A percentile compares a stretch with the other conserved stretches of the same genome.
Evolutionary conservation across 2,888 invertebrate genomes (phyloP).

Genomic region (Ditula angustiorana): DNA sequence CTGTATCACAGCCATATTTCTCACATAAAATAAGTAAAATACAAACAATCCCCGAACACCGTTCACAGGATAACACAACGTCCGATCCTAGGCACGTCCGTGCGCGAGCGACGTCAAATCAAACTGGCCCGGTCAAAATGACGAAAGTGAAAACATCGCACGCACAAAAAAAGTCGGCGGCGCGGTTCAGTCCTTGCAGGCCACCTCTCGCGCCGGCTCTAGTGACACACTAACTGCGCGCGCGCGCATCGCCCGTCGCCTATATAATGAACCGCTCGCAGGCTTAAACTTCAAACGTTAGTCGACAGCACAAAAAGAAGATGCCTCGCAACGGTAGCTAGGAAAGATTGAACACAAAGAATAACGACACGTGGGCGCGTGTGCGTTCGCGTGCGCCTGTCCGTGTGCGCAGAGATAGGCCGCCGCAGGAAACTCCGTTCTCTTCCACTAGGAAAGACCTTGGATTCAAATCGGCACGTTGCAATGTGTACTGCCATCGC

Average conservation of each 20-base stretch:
- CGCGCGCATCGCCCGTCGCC: constrained; percentile 80
- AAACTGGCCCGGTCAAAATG: constrained; percentile 85
- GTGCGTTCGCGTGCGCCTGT: constrained; percentile 78
- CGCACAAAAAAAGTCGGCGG: constrained; percentile 81
- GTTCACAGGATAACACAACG: constrained; percentile 82
- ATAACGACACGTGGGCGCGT: constrained; percentile 78
- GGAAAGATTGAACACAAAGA: constrained; percentile 82
- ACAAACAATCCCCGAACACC: constrained; percentile 76
- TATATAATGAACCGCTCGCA: constrained; percentile 82
- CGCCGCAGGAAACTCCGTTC: constrained; percentile 86
- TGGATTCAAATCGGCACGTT: constrained; percentile 84
- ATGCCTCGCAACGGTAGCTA: constrained; percentile 81
- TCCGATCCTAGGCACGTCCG: constrained; percentile 81
- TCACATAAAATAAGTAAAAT: constrained; percentile 70
- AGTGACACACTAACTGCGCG: constrained; percentile 84
- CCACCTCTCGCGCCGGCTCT: constrained; percentile 82
- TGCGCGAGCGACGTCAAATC: constrained; percentile 83
- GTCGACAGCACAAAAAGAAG: constrained; percentile 81
- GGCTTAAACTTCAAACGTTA: constrained; percentile 77
- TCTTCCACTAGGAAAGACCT: constrained; percentile 87
- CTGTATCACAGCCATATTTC: constrained; percentile 83
- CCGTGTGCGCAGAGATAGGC: constrained; percentile 82
- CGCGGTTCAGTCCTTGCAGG: constrained; percentile 82
- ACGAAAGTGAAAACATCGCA: constrained; percentile 86
- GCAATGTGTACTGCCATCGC: constrained; percentile 84